Base-by-base conservation (phyloP, 2,888 invertebrate genomes). In the Dynastes hyllus region DNA sequence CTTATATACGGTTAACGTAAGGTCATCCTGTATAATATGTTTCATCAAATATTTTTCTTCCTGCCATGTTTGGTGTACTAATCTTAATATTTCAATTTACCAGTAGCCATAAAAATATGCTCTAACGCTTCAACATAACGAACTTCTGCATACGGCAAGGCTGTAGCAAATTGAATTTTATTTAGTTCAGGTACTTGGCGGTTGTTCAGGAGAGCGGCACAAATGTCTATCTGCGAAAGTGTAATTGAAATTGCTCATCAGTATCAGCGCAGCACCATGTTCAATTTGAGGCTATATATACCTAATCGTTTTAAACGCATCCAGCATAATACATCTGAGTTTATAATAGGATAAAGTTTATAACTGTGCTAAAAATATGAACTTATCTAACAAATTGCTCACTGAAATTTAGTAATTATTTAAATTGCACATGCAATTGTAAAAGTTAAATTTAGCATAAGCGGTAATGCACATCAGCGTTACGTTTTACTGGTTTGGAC, bases 181-280 rank as follows among this genome's bases (percentile, higher is more conserved):
- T 53, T 53, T 53, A 16, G 53, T 53, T 53, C 53, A 53, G 13
- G 53, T n/a, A n/a, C 16, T 65, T 65, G n/a, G 29, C 27, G n/a
- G 9, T 65, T 65, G 32, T 13, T 29, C 32, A 65, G 2, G 11
- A 65, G 29, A 32, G 32, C 65, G 29, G 65, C 22, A 65, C 65
- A 65, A 65, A 65, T 65, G 29, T 65, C 29, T 37, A 65, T 65
- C 65, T 32, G 29, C n/a, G 32, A 65, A 27, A 32, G 27, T 32
- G 65, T 32, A 65, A 65, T 65, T 65, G 65, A 65, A 65, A 65
- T 65, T 65, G 65, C 65, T 37, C 32, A 65, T 65, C 32, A 65
- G 32, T 65, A 27, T 29, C 65, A 65, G 32, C 37, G 29, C 9
- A 32, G 65, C 8, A 65, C 9, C 29, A 29, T 29, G 29, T 37